These are phyloP conservation scores for Xestia xanthographa DNA, from an alignment of 2,888 invertebrate species.

Conservation along the genomic window DNA sequence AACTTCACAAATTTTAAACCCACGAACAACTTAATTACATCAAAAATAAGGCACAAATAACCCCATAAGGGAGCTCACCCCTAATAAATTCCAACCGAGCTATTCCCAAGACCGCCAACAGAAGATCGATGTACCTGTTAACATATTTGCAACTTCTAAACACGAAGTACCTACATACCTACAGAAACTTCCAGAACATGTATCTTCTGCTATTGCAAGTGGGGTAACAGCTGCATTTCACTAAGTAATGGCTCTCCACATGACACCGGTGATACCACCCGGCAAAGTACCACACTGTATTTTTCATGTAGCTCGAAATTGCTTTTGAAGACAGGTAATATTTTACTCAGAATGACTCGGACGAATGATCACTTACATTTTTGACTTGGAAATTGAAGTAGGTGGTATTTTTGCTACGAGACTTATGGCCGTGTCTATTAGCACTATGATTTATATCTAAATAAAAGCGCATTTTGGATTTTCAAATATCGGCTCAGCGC, in stretches of 20 bases:
- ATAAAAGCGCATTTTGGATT: not conserved
- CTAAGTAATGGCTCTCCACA: conserved; percentile 52
- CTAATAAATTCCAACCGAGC: conserved; percentile 77
- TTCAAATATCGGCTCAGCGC: not conserved
- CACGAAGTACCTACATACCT: conserved; percentile 39
- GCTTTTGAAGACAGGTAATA: conserved; percentile 57
- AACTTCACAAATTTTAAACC: not conserved
- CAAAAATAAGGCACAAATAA: conserved; percentile 37
- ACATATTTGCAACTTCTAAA: conserved; percentile 66
- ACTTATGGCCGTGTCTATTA: not conserved
- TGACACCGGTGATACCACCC: conserved; percentile 36
- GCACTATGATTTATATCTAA: not conserved
- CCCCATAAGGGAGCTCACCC: conserved; percentile 64
- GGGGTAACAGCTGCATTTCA: conserved; percentile 63
- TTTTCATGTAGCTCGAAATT: conserved; percentile 61
- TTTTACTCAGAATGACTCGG: conserved; percentile 52
- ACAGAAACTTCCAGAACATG: conserved; percentile 60
- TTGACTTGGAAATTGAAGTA: conserved; percentile 17
- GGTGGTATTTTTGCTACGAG: not conserved
- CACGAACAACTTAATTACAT: conserved; percentile 3
- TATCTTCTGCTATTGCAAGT: conserved; percentile 54
- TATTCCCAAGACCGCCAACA: conserved; percentile 72
- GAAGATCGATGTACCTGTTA: conserved; percentile 81
- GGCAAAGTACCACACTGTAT: conserved; percentile 46
- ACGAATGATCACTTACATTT: conserved; percentile 49